Evolutionary conservation across 2,113 vertebrate species (phyloP).

Genomic region (Cariama cristata): DNA sequence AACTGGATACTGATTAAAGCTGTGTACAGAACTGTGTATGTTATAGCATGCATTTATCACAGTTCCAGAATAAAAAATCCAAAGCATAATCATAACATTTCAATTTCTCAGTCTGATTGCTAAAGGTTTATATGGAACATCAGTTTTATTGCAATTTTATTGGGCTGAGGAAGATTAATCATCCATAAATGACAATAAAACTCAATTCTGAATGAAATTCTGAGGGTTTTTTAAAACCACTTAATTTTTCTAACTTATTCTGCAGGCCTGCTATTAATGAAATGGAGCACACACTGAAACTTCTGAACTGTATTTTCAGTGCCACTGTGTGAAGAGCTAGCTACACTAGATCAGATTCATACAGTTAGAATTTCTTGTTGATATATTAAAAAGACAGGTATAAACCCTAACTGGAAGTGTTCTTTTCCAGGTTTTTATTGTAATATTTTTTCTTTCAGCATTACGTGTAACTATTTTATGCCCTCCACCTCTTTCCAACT

Average conservation of each 20-base stretch:
- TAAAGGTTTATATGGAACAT: not conserved
- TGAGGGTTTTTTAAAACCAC: not conserved
- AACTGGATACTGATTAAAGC: conserved; percentile 1
- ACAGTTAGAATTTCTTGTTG: not conserved
- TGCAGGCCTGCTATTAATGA: not conserved
- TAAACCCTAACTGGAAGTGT: not conserved
- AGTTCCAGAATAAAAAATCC: not conserved
- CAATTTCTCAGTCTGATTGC: not conserved
- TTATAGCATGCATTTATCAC: conserved; percentile 32
- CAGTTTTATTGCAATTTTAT: not conserved
- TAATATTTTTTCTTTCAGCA: not conserved
- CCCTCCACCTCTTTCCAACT: not conserved
- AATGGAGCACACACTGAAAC: not conserved
- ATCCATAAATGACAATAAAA: not conserved
- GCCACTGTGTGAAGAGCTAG: not conserved
- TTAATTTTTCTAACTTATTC: not conserved
- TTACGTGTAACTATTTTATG: not conserved
- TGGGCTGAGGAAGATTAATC: not conserved
- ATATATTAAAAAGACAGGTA: not conserved
- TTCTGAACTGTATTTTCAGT: not conserved
- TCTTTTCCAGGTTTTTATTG: not conserved
- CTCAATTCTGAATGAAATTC: not conserved
- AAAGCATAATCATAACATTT: not conserved
- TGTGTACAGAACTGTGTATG: not conserved
- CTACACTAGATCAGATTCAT: not conserved